Percentiles rank a stretch among this genome's conserved stretches.
phyloP scores from a whole-genome alignment of 2,113 vertebrate genomes.

The Pyxicephalus adspersus region DNA sequence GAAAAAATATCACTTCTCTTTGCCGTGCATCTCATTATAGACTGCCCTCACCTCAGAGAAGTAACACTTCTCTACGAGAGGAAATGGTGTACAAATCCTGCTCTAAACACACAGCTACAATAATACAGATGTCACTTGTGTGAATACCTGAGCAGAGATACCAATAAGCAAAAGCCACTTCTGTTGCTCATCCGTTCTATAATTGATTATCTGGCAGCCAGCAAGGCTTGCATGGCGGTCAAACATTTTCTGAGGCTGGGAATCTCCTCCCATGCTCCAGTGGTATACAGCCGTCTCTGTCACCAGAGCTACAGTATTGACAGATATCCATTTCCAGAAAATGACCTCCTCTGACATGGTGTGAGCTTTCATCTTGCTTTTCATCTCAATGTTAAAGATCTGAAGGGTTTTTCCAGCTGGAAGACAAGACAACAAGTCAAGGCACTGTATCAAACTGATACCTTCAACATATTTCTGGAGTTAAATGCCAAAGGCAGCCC shows the following conservation, averaged over 20 bases:
- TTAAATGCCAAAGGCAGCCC: not conserved
- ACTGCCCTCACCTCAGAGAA: too few species aligned
- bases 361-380: conserved; percentile 93
- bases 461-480: too few species aligned
- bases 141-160: conserved; percentile 87
- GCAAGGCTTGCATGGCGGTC: conserved; percentile 88
- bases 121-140: not conserved
- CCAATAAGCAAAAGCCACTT: conserved; percentile 92
- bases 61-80: too few species aligned
- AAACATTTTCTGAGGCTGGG: conserved; percentile 87
- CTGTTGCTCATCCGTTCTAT: conserved; percentile 87
- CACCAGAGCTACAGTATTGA: conserved; percentile 88
- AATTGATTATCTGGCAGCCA: conserved; percentile 91
- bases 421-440: conserved; percentile 27
- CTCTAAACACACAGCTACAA: too few species aligned
- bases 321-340: conserved; percentile 96
- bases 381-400: conserved; percentile 96
- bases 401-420: conserved; percentile 91
- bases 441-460: not conserved
- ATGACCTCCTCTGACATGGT: conserved; percentile 90
- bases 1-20: too few species aligned
- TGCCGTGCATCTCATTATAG: too few species aligned
- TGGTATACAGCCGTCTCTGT: conserved; percentile 88
- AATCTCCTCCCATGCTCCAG: conserved; percentile 94
- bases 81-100: too few species aligned